Conservation (phyloP, 2,797 vertebrate genomes). For the Notamacropus eugenii region DNA sequence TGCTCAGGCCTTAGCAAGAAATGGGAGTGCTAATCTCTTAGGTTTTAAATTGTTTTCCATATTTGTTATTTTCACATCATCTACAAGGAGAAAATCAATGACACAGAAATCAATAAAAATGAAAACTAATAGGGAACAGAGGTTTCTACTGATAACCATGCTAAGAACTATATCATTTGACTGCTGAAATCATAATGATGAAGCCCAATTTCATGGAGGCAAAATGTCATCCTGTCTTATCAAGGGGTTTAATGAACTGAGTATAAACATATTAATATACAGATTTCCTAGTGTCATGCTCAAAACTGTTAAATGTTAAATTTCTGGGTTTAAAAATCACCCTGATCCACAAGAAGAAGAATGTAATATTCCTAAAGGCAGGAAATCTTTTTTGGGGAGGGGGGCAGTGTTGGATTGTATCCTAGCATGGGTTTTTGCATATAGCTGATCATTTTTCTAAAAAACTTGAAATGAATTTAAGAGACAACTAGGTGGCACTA, state of each 20-base stretch:
- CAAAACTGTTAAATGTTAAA: background rate
- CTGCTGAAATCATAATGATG: background rate
- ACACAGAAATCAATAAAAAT: background rate
- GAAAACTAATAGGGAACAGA: background rate
- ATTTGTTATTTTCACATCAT: background rate
- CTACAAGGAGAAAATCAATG: background rate
- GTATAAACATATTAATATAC: slow-evolving; percentile 3
- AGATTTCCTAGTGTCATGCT: slow-evolving; percentile 34
- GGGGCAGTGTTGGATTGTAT: background rate
- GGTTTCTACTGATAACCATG: background rate
- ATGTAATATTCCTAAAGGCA: slow-evolving; percentile 27
- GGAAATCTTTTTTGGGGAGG: slow-evolving; percentile 24
- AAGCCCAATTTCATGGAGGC: background rate
- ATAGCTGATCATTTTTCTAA: background rate
- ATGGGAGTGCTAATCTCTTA: background rate
- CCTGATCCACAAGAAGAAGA: slow-evolving; percentile 31
- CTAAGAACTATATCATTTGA: background rate
- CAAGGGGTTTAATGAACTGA: slow-evolving; percentile 9
- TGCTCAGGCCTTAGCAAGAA: background rate
- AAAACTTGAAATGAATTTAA: background rate
- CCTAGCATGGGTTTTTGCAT: background rate
- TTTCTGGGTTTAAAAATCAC: slow-evolving; percentile 37
- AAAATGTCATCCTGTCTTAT: background rate
- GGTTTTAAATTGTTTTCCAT: background rate
- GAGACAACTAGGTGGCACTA: background rate